Conservation (phyloP, 1,140 invertebrate species). For the Colletes latitarsis region DNA sequence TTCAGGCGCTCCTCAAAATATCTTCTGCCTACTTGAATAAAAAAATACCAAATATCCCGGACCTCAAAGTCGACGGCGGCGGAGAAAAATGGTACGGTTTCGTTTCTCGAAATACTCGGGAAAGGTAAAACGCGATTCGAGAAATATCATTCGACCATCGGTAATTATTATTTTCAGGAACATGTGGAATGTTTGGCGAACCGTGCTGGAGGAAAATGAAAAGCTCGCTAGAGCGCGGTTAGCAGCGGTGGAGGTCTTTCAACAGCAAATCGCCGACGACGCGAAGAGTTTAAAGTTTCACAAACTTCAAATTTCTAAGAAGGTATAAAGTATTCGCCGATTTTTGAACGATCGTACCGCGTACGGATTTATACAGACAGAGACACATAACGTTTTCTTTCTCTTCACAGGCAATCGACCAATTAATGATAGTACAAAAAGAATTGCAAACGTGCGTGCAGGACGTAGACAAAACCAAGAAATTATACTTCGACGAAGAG, state of each 20-base stretch:
- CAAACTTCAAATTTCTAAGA: slow-evolving; percentile 93
- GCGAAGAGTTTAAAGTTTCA: slow-evolving; percentile 91
- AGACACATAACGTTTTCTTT: neutral
- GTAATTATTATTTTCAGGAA: slow-evolving; percentile 85
- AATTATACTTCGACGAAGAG: slow-evolving; percentile 97
- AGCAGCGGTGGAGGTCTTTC: slow-evolving; percentile 95
- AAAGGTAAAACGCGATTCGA: neutral
- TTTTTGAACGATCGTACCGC: neutral
- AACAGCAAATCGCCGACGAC: slow-evolving; percentile 96
- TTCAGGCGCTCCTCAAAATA: slow-evolving; percentile 92
- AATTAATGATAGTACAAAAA: slow-evolving; percentile 93
- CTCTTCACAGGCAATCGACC: slow-evolving; percentile 88
- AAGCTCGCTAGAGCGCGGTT: slow-evolving; percentile 94
- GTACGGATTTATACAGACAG: neutral
- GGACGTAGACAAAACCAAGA: slow-evolving; percentile 97
- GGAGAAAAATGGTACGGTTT: slow-evolving; percentile 91
- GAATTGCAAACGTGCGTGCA: slow-evolving; percentile 93
- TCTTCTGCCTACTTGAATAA: slow-evolving; percentile 94
- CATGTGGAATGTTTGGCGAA: slow-evolving; percentile 97
- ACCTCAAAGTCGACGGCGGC: slow-evolving; percentile 92
- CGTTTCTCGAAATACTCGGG: no score
- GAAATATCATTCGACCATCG: neutral
- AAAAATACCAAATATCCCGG: slow-evolving; percentile 95
- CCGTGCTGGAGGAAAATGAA: slow-evolving; percentile 96
- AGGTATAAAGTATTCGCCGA: slow-evolving; percentile 82